These are phyloP conservation scores for Coranthus polyacanthus DNA, from an alignment of 2,797 vertebrate species.

Conservation along the genomic window DNA sequence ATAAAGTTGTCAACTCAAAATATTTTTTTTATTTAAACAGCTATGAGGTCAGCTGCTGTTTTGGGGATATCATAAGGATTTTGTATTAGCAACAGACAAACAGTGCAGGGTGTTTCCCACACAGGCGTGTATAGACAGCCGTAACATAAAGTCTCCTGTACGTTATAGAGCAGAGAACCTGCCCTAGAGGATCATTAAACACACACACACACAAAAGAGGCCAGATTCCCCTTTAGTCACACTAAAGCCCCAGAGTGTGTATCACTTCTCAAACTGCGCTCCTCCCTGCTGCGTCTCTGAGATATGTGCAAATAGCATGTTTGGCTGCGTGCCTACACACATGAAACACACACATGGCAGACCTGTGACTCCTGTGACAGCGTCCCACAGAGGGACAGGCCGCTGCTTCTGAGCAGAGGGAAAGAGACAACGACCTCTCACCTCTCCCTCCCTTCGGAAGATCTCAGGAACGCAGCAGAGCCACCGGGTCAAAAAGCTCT, in stretches of 20 bases:
- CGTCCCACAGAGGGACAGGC: not conserved
- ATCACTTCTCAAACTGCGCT: constrained; percentile 22
- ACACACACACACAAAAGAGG: constrained; percentile 2
- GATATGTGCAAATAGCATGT: constrained; percentile 17
- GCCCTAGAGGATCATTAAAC: constrained; percentile 20
- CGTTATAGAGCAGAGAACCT: constrained; percentile 14
- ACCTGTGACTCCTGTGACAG: constrained; percentile 5
- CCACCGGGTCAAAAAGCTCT: constrained; percentile 29
- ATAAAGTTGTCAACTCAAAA: not conserved
- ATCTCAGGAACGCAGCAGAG: constrained; percentile 14
- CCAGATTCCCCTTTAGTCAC: constrained; percentile 43
- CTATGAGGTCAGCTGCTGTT: not conserved
- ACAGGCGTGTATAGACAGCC: constrained; percentile 5
- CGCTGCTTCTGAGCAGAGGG: constrained; percentile 37
- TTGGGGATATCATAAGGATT: constrained; percentile 13
- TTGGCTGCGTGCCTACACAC: constrained; percentile 5
- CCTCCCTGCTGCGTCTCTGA: constrained; percentile 24
- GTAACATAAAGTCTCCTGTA: constrained; percentile 29
- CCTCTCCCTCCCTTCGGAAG: constrained; percentile 28
- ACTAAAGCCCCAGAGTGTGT: constrained; percentile 5
- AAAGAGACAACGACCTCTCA: constrained; percentile 43
- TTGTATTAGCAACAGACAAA: not conserved
- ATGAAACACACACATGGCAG: constrained; percentile 21
- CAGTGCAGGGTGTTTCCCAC: constrained; percentile 41
- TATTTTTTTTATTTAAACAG: constrained; percentile 13